A percentile compares a stretch with the other conserved stretches of the same genome.
Conservation (phyloP, 1,140 invertebrate genomes). For the Globodera ellingtonae region DNA sequence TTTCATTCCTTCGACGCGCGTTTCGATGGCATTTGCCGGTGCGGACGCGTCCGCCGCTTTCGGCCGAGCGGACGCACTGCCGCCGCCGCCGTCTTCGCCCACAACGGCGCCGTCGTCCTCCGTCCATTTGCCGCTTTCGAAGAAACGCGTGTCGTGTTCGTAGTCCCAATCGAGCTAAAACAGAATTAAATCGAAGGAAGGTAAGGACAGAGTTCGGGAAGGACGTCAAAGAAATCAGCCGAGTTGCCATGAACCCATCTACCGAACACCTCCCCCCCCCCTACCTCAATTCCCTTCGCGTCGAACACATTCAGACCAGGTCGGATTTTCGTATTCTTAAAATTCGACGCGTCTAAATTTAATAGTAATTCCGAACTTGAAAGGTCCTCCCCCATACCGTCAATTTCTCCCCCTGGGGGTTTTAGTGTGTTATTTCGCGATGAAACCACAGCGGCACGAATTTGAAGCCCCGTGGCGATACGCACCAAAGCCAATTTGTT, state of each 20-base stretch:
- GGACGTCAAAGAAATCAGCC: too few species aligned
- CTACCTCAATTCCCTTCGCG: constrained; percentile 53
- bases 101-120: constrained; percentile 16
- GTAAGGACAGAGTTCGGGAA: too few species aligned
- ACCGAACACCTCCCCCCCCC: not conserved
- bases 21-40: not conserved
- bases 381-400: not conserved
- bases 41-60: not conserved
- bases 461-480: constrained; percentile 47
- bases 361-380: not conserved
- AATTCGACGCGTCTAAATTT: constrained; percentile 12
- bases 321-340: constrained; percentile 38
- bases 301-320: constrained; percentile 62
- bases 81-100: not conserved
- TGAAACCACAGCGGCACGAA: constrained; percentile 40
- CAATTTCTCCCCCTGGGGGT: constrained; percentile 13
- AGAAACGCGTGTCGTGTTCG: constrained; percentile 63
- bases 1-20: constrained; percentile 36
- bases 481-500: constrained; percentile 50
- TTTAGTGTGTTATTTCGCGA: constrained; percentile 23
- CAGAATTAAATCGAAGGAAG: not conserved
- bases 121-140: constrained; percentile 34
- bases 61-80: constrained; percentile 2
- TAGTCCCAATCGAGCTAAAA: constrained; percentile 58
- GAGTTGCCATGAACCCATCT: too few species aligned